Evolutionary conservation across 2,113 vertebrate genomes (phyloP), one percentile per base, ranked within the genome.

Genomic region (Penelope pileata): DNA sequence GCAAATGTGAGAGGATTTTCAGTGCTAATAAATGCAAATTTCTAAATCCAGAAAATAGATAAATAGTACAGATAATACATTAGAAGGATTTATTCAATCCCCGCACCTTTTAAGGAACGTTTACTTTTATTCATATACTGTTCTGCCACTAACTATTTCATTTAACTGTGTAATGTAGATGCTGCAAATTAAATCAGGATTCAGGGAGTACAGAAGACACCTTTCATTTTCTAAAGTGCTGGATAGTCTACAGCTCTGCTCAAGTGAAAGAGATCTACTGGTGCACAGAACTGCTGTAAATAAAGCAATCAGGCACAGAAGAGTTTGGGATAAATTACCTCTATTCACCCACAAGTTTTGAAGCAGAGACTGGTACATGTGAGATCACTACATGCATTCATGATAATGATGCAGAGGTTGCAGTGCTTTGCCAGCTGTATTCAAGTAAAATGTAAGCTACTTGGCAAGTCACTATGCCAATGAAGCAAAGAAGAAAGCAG

Each of bases 251-350:
- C 62, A 53, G 24, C 34, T 40, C 69, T 53, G 51, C 12, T 77
- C 27, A 34, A 83, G 79, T n/a, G 95, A 68, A 77, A 56, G 86
- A 40, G 30, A 81, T 83, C 66, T 96, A 85, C 72, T 66, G 86
- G 86, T 90, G 89, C 66, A 27, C 58, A 79, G 74, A 53, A 29
- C 81, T 0, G 4, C 88, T 94, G 79, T 79, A 91, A 95, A 94
- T 91, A 29, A 87, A 85, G 69, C 58, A 60, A 80, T 93, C 76
- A 15, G 47, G 67, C 80, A 48, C 34, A 21, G 40, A 87, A 74
- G 93, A 82, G 88, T 54, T 90, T 60, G 91, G 89, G 91, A 95
- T 95, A 85, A 94, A 97, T 97, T 24, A 45, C 81, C 70, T 95
- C 93, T 86, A 43, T 91, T 95, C 92, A 95, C 60, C 76, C 72